phyloP scores from a whole-genome alignment of 35 echinoderm and acorn worm species.

The Chiridota heheva region DNA sequence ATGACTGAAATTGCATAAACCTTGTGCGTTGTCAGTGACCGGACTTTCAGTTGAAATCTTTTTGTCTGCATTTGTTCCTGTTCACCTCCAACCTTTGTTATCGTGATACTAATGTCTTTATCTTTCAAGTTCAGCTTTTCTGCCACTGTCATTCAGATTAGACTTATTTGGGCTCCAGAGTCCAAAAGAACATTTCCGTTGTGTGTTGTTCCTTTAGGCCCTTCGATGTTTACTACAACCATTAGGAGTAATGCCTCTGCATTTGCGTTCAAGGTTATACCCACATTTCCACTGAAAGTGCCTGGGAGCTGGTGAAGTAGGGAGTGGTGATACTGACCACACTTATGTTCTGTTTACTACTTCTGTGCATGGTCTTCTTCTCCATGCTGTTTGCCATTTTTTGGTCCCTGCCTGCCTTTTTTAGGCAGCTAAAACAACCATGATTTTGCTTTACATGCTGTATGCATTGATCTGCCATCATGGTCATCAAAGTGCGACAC shows the following conservation, averaged over 20 bases:
- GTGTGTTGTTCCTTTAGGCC: neutral
- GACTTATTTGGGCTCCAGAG: slow-evolving; percentile 50
- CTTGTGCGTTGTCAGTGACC: slow-evolving; percentile 10
- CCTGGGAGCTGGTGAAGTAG: slow-evolving; percentile 11
- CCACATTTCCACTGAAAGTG: slow-evolving; percentile 11
- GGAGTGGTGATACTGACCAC: slow-evolving; percentile 27
- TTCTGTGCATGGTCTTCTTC: slow-evolving; percentile 35
- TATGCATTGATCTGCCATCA: slow-evolving; percentile 17
- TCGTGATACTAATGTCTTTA: slow-evolving; percentile 50
- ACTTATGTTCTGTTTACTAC: slow-evolving; percentile 5
- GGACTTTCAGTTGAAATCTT: slow-evolving; percentile 35
- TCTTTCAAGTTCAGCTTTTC: slow-evolving; percentile 51
- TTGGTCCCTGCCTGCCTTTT: slow-evolving; percentile 49
- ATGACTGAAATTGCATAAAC: slow-evolving; percentile 14
- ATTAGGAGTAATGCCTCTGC: slow-evolving; percentile 16
- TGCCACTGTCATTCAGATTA: slow-evolving; percentile 58
- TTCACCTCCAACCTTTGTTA: slow-evolving; percentile 69
- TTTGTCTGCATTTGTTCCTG: slow-evolving; percentile 68
- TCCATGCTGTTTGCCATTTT: slow-evolving; percentile 24
- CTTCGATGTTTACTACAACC: slow-evolving; percentile 12
- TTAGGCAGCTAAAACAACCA: slow-evolving; percentile 54
- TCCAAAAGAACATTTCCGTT: slow-evolving; percentile 51
- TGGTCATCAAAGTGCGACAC: neutral
- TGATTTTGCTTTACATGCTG: slow-evolving; percentile 43
- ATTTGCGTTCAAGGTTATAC: neutral